Conservation (phyloP, 2,888 invertebrate genomes). For the Chouioia cunea region DNA sequence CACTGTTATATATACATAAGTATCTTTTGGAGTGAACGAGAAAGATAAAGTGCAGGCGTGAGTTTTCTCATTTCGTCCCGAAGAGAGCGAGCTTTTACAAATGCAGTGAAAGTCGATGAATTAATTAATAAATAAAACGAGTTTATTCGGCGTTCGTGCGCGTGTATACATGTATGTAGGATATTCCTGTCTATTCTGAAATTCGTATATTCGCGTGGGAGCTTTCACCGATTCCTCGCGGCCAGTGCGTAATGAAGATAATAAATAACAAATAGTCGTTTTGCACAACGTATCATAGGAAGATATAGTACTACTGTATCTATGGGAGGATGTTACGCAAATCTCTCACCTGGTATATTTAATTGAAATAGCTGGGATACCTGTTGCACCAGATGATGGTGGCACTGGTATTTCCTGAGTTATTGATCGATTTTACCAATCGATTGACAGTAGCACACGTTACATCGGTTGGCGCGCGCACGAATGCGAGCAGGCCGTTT, state of each 20-base stretch:
- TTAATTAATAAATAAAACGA: conserved; percentile 33
- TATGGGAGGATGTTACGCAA: not conserved
- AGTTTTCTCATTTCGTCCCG: too few species aligned
- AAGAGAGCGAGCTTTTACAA: conserved; percentile 10
- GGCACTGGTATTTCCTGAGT: conserved; percentile 33
- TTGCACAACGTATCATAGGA: not conserved
- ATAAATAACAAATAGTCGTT: conserved; percentile 21
- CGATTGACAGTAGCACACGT: conserved; percentile 10
- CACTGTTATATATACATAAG: too few species aligned
- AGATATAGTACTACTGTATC: conserved; percentile 5
- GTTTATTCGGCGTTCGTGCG: not conserved
- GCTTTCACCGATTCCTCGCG: conserved; percentile 29
- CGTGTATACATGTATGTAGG: not conserved
- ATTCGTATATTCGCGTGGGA: not conserved
- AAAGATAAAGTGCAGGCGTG: too few species aligned
- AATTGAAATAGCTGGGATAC: conserved; percentile 23
- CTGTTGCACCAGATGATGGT: too few species aligned
- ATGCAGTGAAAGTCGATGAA: conserved; percentile 33
- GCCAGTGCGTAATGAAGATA: conserved; percentile 17
- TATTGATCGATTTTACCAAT: conserved; percentile 35
- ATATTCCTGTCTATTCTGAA: conserved; percentile 19
- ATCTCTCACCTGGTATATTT: not conserved
- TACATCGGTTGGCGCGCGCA: not conserved
- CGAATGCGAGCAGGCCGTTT: conserved; percentile 1
- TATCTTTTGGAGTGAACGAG: too few species aligned